Base-by-base conservation (phyloP, 2,113 vertebrate species). In the Sitta europaea region DNA sequence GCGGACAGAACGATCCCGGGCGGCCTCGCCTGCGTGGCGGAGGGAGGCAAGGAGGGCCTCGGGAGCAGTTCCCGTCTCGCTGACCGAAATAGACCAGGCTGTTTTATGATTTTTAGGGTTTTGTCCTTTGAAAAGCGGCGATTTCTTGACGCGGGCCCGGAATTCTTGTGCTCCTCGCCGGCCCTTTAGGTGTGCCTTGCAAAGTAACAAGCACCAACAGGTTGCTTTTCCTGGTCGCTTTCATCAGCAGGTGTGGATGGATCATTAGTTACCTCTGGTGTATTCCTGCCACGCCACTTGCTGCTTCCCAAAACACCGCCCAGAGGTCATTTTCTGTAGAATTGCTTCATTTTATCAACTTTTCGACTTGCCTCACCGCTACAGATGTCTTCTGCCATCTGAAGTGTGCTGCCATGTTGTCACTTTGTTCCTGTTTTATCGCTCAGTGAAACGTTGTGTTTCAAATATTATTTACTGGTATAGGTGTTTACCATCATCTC, bases 401-500 rank as follows among this genome's bases (percentile, higher is more conserved):
- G 59, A 47, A 47, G 38, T 1, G 6, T 2, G 11, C 7, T 54
- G 47, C 11, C 20, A 0, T 28, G 17, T 12, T 31, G 19, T 71
- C 57, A 18, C 12, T 59, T 55, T 36, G 27, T 59, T 87, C 18
- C 20, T 28, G 13, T 61, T 57, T 31, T 27, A 35, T 9, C 6
- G 1, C 17, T 42, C 29, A 10, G 11, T 22, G 36, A 43, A 54
- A 22, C 17, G 9, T 14, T 20, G 8, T 27, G 9, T 65, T 27
- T 33, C 10, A 12, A 40, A 4, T 12, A 2, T 14, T 14, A 5
- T 14, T 77, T 55, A 11, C 13, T 25, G 13, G 21, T 31, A 2
- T 5, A 3, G 0, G 1, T 36, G 14, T 16, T 70, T 80, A 1
- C 20, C 31, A 1, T 36, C 9, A 19, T 40, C 10, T 21, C 0